Evolutionary conservation across 2,797 vertebrate species (phyloP).

Genomic region (Dendrocincla fuliginosa): DNA sequence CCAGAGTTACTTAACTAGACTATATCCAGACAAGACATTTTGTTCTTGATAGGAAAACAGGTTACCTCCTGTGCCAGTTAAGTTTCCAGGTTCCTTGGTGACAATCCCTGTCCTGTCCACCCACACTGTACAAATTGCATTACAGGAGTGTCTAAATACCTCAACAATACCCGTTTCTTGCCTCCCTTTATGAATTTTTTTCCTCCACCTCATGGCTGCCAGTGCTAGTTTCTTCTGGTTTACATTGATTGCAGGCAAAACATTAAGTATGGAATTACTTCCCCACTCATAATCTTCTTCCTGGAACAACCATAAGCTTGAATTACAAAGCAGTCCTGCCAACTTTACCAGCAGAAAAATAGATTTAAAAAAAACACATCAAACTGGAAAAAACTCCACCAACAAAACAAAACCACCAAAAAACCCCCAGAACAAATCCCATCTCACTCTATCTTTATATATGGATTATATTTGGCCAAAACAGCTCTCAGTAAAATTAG

Average conservation of each 20-base stretch:
- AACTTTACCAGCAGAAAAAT: not conserved
- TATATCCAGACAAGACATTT: not conserved
- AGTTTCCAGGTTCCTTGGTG: not conserved
- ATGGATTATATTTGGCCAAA: not conserved
- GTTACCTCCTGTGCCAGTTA: not conserved
- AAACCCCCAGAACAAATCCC: not conserved
- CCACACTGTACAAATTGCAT: not conserved
- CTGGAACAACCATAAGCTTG: constrained; percentile 69
- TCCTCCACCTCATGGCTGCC: constrained; percentile 95
- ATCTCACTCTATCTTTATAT: not conserved
- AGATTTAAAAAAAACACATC: not conserved
- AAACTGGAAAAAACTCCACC: not conserved
- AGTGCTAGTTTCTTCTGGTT: constrained; percentile 90
- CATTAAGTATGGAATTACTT: constrained; percentile 87
- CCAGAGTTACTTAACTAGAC: not conserved
- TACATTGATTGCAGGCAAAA: constrained; percentile 84
- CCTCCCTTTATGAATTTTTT: constrained; percentile 80
- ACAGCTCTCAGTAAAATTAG: not conserved
- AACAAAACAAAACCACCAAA: not conserved
- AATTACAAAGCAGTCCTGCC: not conserved
- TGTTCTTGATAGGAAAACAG: not conserved
- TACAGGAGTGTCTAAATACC: constrained; percentile 29
- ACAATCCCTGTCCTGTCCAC: not conserved
- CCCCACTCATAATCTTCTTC: constrained; percentile 98
- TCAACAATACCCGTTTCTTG: constrained; percentile 67